A percentile compares a stretch with the other conserved stretches of the same genome.
phyloP scores from a whole-genome alignment of 1,140 invertebrate genomes.

The Hermetia illucens region DNA sequence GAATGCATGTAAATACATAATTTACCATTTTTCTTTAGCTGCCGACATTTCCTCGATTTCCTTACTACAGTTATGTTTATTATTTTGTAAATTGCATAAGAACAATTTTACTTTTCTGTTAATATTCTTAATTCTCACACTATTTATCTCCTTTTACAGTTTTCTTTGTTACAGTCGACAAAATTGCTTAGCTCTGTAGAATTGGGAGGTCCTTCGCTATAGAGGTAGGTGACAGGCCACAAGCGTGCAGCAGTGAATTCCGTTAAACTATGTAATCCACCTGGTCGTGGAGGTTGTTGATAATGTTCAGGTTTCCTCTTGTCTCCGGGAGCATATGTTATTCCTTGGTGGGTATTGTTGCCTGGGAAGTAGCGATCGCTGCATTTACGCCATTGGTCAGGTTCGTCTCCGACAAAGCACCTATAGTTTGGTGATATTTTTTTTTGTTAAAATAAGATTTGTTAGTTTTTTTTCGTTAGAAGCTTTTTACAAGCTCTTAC shows the following conservation, averaged over 20 bases:
- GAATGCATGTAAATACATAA: too few relatives aligned
- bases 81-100: too few relatives aligned
- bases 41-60: too few relatives aligned
- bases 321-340: conserved; percentile 22
- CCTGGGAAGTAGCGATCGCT: conserved; percentile 60
- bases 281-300: conserved; percentile 33
- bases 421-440: conserved; percentile 27
- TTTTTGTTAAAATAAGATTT: background rate
- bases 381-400: conserved; percentile 69
- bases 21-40: too few relatives aligned
- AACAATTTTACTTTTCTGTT: too few relatives aligned
- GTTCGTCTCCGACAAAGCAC: conserved; percentile 59
- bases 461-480: conserved; percentile 5
- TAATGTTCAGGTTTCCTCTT: conserved; percentile 26
- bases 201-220: conserved; percentile 44
- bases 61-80: too few relatives aligned
- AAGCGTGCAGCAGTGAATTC: conserved; percentile 34
- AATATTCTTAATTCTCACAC: too few relatives aligned
- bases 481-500: conserved; percentile 34
- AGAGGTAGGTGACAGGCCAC: conserved; percentile 53
- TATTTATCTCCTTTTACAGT: conserved; percentile 15
- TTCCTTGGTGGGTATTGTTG: conserved; percentile 15
- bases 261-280: conserved; percentile 31
- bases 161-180: conserved; percentile 30
- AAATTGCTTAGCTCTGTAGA: conserved; percentile 30